A percentile compares a stretch with the other conserved stretches of the same genome.
Conservation (phyloP, 2,113 vertebrate species). For the Tupaia tana region DNA sequence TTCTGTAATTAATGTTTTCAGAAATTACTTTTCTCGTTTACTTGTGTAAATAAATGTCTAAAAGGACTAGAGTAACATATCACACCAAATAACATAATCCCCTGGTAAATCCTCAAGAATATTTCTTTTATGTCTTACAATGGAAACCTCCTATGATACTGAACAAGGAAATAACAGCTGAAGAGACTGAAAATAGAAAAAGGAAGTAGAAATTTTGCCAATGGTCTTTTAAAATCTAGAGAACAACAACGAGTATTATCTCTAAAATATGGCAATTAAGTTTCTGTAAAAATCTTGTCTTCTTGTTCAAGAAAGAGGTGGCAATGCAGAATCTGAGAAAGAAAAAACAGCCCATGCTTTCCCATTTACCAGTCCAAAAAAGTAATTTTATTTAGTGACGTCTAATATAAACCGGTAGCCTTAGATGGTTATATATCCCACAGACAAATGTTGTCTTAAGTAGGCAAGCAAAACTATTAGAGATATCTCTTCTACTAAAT, state of each 20-base stretch:
- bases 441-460: background rate
- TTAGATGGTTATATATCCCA: background rate
- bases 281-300: background rate
- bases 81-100: constrained; percentile 12
- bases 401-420: background rate
- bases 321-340: background rate
- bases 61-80: background rate
- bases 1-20: background rate
- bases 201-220: background rate
- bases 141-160: background rate
- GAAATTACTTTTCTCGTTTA: background rate
- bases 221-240: background rate
- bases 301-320: background rate
- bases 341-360: background rate
- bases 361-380: constrained; percentile 27
- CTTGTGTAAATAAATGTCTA: background rate
- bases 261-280: background rate
- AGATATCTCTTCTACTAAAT: constrained; percentile 15
- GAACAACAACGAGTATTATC: background rate
- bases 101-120: background rate
- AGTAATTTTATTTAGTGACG: background rate
- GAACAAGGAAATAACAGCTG: constrained; percentile 17
- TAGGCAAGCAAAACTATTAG: background rate
- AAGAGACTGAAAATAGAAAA: constrained; percentile 17
- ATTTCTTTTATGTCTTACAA: constrained; percentile 4